These are phyloP conservation scores for Neofelis nebulosa DNA, from an alignment of 2,113 vertebrate genomes.

Conservation along the genomic window DNA sequence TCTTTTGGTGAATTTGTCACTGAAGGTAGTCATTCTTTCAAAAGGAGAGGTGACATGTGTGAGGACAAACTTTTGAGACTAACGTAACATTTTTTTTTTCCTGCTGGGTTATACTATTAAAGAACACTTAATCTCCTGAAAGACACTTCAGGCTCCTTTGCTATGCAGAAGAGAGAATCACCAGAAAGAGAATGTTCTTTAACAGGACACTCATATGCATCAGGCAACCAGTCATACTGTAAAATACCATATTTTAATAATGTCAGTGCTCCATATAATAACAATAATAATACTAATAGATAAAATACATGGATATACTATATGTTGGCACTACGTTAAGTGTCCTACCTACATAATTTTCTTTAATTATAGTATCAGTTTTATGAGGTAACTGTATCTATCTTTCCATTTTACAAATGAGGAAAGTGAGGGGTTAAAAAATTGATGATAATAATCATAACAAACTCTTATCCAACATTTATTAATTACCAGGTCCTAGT, in stretches of 20 bases:
- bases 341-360: neutral
- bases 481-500: neutral
- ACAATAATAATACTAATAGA: neutral
- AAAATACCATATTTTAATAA: neutral
- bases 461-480: neutral
- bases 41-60: neutral
- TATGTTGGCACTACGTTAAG: neutral
- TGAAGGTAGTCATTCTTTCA: neutral
- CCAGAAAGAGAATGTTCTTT: neutral
- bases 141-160: neutral
- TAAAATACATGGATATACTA: neutral
- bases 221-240: neutral
- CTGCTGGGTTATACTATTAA: neutral
- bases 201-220: neutral
- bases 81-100: neutral
- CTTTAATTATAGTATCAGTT: neutral
- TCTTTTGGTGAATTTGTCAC: neutral
- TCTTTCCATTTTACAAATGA: neutral
- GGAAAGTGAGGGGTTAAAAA: neutral
- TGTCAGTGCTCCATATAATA: neutral
- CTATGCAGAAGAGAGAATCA: neutral
- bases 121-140: slow-evolving; percentile 17
- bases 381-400: neutral
- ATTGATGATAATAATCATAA: neutral
- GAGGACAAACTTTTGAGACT: neutral